These are phyloP conservation scores for Oenanthe oenanthe DNA, from an alignment of 2,113 vertebrate species.

Conservation along the genomic window DNA sequence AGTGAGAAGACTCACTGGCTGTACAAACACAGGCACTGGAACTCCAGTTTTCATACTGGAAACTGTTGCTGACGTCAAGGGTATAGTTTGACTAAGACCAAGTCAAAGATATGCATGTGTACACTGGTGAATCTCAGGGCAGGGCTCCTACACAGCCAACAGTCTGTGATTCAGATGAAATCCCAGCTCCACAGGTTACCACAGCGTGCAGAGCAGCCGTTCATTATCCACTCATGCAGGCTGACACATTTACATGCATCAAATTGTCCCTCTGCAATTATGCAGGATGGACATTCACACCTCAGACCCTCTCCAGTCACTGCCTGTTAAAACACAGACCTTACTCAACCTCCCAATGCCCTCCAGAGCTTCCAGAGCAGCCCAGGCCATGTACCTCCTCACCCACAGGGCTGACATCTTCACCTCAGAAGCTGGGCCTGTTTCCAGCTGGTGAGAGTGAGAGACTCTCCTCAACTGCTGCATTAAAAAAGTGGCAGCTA, in stretches of 20 bases:
- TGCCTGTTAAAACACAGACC: neutral
- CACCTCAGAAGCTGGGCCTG: neutral
- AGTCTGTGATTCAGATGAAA: conserved; percentile 40
- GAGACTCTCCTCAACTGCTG: neutral
- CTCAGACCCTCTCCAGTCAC: neutral
- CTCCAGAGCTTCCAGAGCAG: neutral
- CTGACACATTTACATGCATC: neutral
- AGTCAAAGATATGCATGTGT: neutral
- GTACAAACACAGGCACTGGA: neutral
- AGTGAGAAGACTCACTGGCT: conserved; percentile 4
- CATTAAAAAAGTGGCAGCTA: neutral
- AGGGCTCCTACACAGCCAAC: conserved; percentile 22
- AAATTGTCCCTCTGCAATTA: neutral
- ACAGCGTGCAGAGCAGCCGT: neutral
- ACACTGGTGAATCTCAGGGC: conserved; percentile 11
- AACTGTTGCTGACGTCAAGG: conserved; percentile 8
- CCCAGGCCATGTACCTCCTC: neutral
- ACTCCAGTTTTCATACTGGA: conserved; percentile 5
- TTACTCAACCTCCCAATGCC: neutral
- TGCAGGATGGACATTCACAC: neutral
- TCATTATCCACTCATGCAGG: neutral
- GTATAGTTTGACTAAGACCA: neutral
- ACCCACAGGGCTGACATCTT: neutral
- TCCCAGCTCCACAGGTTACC: conserved; percentile 11
- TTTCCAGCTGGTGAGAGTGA: neutral